Conservation (phyloP, 2,113 vertebrate genomes). For the Lucifuga dentata region DNA sequence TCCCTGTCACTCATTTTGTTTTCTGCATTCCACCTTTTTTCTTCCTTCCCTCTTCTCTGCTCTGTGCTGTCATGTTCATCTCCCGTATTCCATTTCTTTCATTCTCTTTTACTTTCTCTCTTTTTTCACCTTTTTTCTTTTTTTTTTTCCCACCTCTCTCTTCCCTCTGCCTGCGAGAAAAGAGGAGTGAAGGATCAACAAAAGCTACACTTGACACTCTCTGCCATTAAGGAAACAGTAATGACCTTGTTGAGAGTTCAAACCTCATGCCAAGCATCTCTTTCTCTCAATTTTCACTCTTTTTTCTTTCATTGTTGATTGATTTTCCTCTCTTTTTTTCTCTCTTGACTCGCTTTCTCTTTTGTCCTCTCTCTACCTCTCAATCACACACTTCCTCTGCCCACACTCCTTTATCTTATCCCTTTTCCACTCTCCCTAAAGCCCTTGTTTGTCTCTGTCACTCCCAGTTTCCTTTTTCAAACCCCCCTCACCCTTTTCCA, state of each 20-base stretch:
- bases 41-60: neutral
- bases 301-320: neutral
- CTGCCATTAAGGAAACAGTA: conserved; percentile 44
- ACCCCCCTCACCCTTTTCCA: conserved; percentile 32
- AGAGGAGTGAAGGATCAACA: conserved; percentile 41
- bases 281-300: neutral
- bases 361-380: conserved; percentile 7
- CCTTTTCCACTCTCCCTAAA: conserved; percentile 46
- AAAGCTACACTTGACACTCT: conserved; percentile 46
- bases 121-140: conserved; percentile 5
- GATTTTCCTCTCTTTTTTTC: neutral
- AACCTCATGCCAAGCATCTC: conserved; percentile 1
- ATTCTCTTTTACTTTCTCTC: neutral
- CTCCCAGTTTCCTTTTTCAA: conserved; percentile 38
- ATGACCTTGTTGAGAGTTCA: conserved; percentile 48
- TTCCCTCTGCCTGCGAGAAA: conserved; percentile 37
- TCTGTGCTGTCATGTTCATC: neutral
- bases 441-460: conserved; percentile 44
- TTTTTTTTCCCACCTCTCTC: conserved; percentile 4
- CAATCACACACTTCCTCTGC: conserved; percentile 30
- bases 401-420: conserved; percentile 52
- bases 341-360: conserved; percentile 1
- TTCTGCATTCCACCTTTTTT: neutral
- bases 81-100: neutral
- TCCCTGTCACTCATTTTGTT: neutral